A percentile compares a stretch with the other conserved stretches of the same genome.
Conservation (phyloP, 2,888 invertebrate species). For the Caradrina kadenii region DNA sequence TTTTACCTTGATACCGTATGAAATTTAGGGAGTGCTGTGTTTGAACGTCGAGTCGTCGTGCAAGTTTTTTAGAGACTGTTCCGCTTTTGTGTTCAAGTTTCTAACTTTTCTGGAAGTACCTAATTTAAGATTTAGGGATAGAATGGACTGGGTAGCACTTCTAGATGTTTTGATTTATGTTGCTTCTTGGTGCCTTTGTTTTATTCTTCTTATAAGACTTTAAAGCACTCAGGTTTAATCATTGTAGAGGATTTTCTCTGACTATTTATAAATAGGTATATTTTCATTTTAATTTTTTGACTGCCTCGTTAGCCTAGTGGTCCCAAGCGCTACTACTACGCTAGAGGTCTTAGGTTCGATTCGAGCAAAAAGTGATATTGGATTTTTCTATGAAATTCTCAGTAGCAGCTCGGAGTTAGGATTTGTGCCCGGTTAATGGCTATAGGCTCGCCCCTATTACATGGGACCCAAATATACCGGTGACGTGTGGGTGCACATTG, state of each 20-base stretch:
- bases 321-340: no score
- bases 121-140: constrained; percentile 49
- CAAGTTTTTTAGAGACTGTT: constrained; percentile 47
- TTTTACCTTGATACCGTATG: constrained; percentile 61
- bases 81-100: constrained; percentile 40
- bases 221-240: constrained; percentile 7
- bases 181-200: constrained; percentile 38
- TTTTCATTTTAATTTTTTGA: no score
- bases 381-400: no score
- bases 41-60: constrained; percentile 43
- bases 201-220: background rate
- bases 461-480: no score
- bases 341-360: no score
- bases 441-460: no score
- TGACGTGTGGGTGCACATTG: no score
- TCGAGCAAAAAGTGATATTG: no score
- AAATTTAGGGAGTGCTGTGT: constrained; percentile 57
- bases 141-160: constrained; percentile 26
- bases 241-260: background rate
- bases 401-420: no score
- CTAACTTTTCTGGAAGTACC: constrained; percentile 44
- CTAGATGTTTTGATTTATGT: constrained; percentile 48
- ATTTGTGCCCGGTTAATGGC: no score
- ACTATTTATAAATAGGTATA: background rate
- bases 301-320: no score